These are phyloP conservation scores for Nibea albiflora DNA, from an alignment of 2,113 vertebrate genomes.

Conservation along the genomic window DNA sequence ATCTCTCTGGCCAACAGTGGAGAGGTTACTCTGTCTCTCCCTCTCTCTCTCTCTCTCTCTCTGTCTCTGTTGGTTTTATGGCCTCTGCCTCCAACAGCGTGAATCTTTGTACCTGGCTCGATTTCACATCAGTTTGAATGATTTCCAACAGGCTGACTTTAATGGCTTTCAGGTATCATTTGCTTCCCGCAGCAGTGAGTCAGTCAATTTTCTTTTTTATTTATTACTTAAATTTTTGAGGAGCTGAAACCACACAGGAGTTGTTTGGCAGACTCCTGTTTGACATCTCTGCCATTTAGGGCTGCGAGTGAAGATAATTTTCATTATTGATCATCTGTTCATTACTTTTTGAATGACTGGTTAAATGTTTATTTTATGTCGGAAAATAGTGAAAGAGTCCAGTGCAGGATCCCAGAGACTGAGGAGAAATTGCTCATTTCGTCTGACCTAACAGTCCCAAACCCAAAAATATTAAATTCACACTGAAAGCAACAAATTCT, in stretches of 20 bases:
- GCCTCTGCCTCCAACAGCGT: conserved; percentile 29
- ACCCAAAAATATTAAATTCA: background rate
- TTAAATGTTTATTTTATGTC: background rate
- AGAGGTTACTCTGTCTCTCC: conserved; percentile 34
- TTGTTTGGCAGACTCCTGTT: conserved; percentile 4
- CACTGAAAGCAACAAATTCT: background rate
- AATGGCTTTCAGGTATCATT: conserved; percentile 45
- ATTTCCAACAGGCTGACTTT: conserved; percentile 49
- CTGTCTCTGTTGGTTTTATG: conserved; percentile 49
- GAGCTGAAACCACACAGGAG: conserved; percentile 7
- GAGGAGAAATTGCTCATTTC: background rate
- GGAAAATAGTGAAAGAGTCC: background rate
- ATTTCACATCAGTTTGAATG: conserved; percentile 49
- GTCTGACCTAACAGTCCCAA: background rate
- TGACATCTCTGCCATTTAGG: too few relatives aligned
- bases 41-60: background rate
- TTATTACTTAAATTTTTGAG: conserved; percentile 4
- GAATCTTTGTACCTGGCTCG: conserved; percentile 34
- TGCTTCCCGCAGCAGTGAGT: conserved; percentile 8
- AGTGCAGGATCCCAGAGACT: background rate
- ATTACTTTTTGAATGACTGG: too few relatives aligned
- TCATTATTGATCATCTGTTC: too few relatives aligned
- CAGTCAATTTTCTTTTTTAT: conserved; percentile 17
- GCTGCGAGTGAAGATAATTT: too few relatives aligned
- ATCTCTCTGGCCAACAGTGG: conserved; percentile 54